Evolutionary conservation across 2,113 vertebrate species (phyloP), one percentile per base, ranked within the genome.

Genomic region (Microcebus tavaratra): DNA sequence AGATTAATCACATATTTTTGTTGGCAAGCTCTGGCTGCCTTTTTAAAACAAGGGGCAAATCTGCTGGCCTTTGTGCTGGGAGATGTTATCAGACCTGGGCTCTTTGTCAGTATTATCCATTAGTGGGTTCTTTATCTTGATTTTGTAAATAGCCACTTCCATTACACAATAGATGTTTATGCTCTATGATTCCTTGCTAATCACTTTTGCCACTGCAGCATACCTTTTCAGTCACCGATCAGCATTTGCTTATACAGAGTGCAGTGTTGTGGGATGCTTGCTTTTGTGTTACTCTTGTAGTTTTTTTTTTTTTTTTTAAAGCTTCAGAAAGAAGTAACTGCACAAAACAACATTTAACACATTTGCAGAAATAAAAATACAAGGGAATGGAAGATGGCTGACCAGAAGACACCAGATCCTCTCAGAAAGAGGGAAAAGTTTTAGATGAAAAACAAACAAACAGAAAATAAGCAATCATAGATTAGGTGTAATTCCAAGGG

Each of bases 1-100:
- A 96, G 95, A 92, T 97, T 85, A 97, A 61, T 95, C 93, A 88
- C 67, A 48, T 79, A 76, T 84, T 94, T 97, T 80, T 94, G 82
- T 97, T 97, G 97, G 97, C 83, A 84, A 25, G 88, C 73, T 68
- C 67, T 78, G 45, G 75, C 76, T 79, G 50, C 70, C 59, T 88
- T 80, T 95, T 91, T 90, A 92, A 96, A 95, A 84, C 42, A 89
- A 92, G 87, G 76, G 75, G 31, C 61, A 93, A 96, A 95, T 95
- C 88, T 90, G 61, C 76, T 45, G 70, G 72, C 50, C 65, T 97
- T 95, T 50, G 27, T 94, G 27, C 91, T 34, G 53, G 31, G 67
- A 90, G 94, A 94, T 95, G 75, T 76, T 91, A 82, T 91, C 93
- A 87, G 85, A 80, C n/a, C 25, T 70, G 73, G 75, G 68, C 55